These are phyloP conservation scores for Podarcis muralis DNA, from an alignment of 2,113 vertebrate genomes.

Conservation along the genomic window DNA sequence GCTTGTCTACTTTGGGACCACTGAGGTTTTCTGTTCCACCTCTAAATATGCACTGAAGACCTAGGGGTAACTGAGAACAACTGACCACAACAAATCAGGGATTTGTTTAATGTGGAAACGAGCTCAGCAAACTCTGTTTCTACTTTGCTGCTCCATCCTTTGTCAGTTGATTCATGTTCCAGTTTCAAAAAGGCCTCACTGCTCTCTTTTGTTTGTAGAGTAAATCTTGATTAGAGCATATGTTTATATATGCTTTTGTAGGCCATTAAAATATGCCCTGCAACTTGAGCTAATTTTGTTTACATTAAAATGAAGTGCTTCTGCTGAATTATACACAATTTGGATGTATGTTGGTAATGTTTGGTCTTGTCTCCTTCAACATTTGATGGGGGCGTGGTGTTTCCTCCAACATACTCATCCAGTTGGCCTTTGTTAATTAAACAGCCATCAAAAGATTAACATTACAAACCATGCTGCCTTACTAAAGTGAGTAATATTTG, in stretches of 20 bases:
- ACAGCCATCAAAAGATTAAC: slow-evolving; percentile 24
- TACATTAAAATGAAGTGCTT: slow-evolving; percentile 11
- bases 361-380: slow-evolving; percentile 15
- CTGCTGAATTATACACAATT: slow-evolving; percentile 28
- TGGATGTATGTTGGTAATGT: neutral
- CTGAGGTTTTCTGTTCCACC: neutral
- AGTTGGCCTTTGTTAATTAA: slow-evolving; percentile 60
- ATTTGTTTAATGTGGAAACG: neutral
- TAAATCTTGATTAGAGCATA: slow-evolving; percentile 19
- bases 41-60: neutral
- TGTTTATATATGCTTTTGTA: neutral
- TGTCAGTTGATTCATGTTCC: slow-evolving; percentile 16
- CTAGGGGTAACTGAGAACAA: neutral
- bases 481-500: neutral
- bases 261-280: slow-evolving; percentile 13
- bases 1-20: neutral
- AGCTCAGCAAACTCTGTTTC: neutral
- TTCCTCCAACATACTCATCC: slow-evolving; percentile 31
- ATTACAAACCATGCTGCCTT: neutral
- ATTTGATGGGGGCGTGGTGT: slow-evolving; percentile 16
- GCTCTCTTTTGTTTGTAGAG: neutral
- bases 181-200: slow-evolving; percentile 28
- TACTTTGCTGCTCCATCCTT: neutral
- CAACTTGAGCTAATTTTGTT: slow-evolving; percentile 5
- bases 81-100: neutral